These are phyloP conservation scores for Mus caroli DNA, from an alignment of 2,797 vertebrate genomes.

Conservation along the genomic window DNA sequence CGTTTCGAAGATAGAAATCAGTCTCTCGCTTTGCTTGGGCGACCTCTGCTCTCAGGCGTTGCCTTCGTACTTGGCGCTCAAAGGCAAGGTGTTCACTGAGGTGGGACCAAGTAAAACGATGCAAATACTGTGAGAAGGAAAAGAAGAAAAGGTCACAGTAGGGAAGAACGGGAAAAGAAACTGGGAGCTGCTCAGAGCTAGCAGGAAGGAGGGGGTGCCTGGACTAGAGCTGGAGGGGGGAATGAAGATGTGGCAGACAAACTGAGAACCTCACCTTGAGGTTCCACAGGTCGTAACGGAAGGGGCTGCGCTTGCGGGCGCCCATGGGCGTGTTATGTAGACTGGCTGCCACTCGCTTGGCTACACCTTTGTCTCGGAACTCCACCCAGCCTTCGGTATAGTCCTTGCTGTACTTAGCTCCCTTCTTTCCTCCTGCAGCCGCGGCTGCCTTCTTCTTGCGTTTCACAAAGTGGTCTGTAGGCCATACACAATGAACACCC, in stretches of 20 bases:
- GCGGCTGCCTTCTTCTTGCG: slow-evolving; percentile 91
- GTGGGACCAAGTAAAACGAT: slow-evolving; percentile 95
- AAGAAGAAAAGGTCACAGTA: background rate
- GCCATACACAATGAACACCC: background rate
- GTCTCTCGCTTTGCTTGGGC: slow-evolving; percentile 95
- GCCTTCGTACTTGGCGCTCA: slow-evolving; percentile 93
- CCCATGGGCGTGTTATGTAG: slow-evolving; percentile 94
- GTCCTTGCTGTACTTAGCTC: slow-evolving; percentile 83
- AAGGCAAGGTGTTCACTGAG: slow-evolving; percentile 94
- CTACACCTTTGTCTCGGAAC: slow-evolving; percentile 93
- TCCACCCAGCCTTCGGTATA: slow-evolving; percentile 96
- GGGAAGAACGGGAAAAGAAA: background rate
- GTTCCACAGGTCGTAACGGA: slow-evolving; percentile 93
- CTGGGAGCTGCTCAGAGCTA: background rate
- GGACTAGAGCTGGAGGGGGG: no score
- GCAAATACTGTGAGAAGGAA: slow-evolving; percentile 90
- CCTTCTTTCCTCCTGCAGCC: slow-evolving; percentile 87
- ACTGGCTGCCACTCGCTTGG: slow-evolving; percentile 91
- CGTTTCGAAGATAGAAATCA: slow-evolving; percentile 93
- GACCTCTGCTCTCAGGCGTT: slow-evolving; percentile 93
- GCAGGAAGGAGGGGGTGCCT: fast-evolving
- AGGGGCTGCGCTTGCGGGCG: slow-evolving; percentile 89
- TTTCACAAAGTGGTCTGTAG: slow-evolving; percentile 88
- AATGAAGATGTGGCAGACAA: background rate
- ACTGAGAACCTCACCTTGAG: slow-evolving; percentile 90